A percentile compares a stretch with the other conserved stretches of the same genome.
phyloP scores from a whole-genome alignment of 2,888 invertebrate genomes.

The Dorcus parallelipipedus region DNA sequence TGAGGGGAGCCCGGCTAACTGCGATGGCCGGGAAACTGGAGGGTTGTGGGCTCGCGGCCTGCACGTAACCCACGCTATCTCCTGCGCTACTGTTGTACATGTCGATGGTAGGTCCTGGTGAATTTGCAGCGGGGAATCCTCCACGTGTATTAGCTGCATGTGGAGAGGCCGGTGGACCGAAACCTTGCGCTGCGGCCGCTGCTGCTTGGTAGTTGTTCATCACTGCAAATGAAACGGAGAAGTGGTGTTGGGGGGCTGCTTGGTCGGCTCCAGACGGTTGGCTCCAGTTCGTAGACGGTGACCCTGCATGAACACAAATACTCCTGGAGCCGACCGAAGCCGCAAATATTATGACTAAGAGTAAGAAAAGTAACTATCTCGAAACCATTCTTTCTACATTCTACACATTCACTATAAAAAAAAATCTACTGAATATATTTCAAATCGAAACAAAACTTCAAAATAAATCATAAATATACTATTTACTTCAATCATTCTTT shows the following conservation, averaged over 20 bases:
- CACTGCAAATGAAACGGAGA: slow-evolving; percentile 63
- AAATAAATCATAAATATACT: too few relatives aligned
- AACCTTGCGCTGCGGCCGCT: slow-evolving; percentile 71
- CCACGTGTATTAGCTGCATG: slow-evolving; percentile 61
- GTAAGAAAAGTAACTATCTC: too few relatives aligned
- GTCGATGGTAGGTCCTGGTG: slow-evolving; percentile 88
- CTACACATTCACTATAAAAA: too few relatives aligned
- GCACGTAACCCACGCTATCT: slow-evolving; percentile 88
- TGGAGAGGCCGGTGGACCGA: slow-evolving; percentile 80
- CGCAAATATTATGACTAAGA: slow-evolving; percentile 15
- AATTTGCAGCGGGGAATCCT: slow-evolving; percentile 88
- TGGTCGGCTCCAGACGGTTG: slow-evolving; percentile 43
- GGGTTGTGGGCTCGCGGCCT: slow-evolving; percentile 96
- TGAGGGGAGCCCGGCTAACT: slow-evolving; percentile 88
- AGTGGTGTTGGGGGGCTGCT: slow-evolving; percentile 41
- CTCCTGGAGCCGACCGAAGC: slow-evolving; percentile 42
- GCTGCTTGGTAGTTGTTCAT: slow-evolving; percentile 94
- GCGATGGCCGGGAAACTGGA: slow-evolving; percentile 93
- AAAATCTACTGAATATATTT: too few relatives aligned
- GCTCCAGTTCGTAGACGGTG: slow-evolving; percentile 36
- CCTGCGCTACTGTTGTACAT: slow-evolving; percentile 86
- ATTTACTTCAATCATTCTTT: too few relatives aligned
- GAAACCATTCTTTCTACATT: too few relatives aligned
- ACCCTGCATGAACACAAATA: slow-evolving; percentile 39
- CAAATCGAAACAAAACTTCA: too few relatives aligned